These are phyloP conservation scores for Varanus komodoensis DNA, from an alignment of 2,113 vertebrate species.

Conservation along the genomic window DNA sequence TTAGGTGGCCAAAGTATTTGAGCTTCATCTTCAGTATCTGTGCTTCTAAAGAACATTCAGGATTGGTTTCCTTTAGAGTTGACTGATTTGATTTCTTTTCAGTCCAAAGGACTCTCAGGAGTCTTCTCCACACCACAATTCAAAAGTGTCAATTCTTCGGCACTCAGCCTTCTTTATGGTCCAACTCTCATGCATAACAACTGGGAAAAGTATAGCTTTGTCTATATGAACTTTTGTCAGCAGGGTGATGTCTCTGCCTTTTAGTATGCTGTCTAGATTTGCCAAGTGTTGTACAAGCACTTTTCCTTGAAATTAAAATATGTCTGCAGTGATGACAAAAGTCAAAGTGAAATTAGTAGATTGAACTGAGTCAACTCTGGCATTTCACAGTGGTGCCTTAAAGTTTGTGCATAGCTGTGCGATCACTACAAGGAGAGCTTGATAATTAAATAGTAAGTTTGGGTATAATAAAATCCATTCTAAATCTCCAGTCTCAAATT, in stretches of 20 bases:
- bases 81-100: too few relatives aligned
- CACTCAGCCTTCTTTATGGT: too few relatives aligned
- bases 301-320: conserved; percentile 45
- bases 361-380: background rate
- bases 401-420: conserved; percentile 34
- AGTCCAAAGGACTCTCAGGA: too few relatives aligned
- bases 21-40: too few relatives aligned
- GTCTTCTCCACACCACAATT: too few relatives aligned
- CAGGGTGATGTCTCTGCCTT: background rate
- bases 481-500: background rate
- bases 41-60: too few relatives aligned
- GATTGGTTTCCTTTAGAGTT: too few relatives aligned
- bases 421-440: conserved; percentile 10
- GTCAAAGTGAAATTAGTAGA: background rate
- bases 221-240: too few relatives aligned
- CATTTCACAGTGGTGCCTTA: background rate
- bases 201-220: too few relatives aligned
- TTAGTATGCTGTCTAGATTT: conserved; percentile 19
- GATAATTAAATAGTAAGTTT: conserved; percentile 23
- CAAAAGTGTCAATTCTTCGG: too few relatives aligned
- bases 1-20: too few relatives aligned
- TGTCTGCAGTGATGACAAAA: conserved; percentile 27
- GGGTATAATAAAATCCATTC: conserved; percentile 42
- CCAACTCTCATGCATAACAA: too few relatives aligned
- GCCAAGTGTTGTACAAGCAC: conserved; percentile 7